These are phyloP conservation scores for Boloria euphrosyne DNA, from an alignment of 2,888 invertebrate genomes.

Conservation along the genomic window DNA sequence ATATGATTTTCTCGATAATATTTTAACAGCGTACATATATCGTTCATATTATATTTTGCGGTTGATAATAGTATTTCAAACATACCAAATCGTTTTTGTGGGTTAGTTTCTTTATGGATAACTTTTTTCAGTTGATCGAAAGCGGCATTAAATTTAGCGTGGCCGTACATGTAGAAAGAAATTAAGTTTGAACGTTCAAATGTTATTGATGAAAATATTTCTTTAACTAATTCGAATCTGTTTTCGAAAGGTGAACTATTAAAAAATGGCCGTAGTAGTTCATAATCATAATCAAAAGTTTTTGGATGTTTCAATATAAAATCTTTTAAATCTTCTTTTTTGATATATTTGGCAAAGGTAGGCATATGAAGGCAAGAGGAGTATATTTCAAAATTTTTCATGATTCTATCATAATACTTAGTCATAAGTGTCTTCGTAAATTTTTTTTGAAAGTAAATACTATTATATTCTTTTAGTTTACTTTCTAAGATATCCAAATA, in stretches of 20 bases:
- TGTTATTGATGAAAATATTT: slow-evolving; percentile 44
- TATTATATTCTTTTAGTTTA: background rate
- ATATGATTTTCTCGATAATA: slow-evolving; percentile 56
- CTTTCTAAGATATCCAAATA: slow-evolving; percentile 53
- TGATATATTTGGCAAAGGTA: slow-evolving; percentile 59
- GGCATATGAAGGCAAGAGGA: slow-evolving; percentile 48
- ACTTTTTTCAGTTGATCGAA: slow-evolving; percentile 57
- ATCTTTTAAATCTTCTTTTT: slow-evolving; percentile 53
- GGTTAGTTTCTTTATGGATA: slow-evolving; percentile 54
- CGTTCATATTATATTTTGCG: slow-evolving; percentile 46
- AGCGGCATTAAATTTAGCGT: slow-evolving; percentile 58
- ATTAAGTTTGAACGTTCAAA: slow-evolving; percentile 19
- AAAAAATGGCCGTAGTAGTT: slow-evolving; percentile 53
- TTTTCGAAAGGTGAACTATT: slow-evolving; percentile 52
- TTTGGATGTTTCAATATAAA: slow-evolving; percentile 52
- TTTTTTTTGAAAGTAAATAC: slow-evolving; percentile 47
- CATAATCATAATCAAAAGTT: slow-evolving; percentile 42
- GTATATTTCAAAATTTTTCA: slow-evolving; percentile 55
- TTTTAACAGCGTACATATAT: slow-evolving; percentile 51
- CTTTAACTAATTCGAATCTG: slow-evolving; percentile 58
- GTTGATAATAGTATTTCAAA: slow-evolving; percentile 52
- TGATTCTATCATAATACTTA: slow-evolving; percentile 51
- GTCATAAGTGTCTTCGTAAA: slow-evolving; percentile 56
- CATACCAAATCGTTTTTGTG: slow-evolving; percentile 52
- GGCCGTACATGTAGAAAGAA: slow-evolving; percentile 57